Conservation (phyloP, 2,797 vertebrate genomes). For the Poecilia picta region DNA sequence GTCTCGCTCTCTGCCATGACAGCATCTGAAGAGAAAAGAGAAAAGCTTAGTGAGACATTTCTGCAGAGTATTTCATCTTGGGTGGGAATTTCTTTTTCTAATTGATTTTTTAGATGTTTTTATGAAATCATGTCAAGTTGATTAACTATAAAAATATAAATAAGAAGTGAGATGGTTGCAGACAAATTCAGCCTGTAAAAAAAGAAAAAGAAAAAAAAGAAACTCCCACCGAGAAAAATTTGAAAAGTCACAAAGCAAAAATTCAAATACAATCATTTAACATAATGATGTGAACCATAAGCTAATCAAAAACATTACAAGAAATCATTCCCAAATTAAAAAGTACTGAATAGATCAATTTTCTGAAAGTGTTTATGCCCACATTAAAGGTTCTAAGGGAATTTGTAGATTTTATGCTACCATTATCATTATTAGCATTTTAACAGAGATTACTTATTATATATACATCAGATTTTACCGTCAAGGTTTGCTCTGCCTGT, state of each 20-base stretch:
- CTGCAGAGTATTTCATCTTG: neutral
- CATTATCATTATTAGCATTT: neutral
- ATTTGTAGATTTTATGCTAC: neutral
- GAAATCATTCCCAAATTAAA: neutral
- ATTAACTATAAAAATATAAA: neutral
- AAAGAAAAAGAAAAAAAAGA: neutral
- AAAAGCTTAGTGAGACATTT: conserved; percentile 30
- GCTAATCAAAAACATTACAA: neutral
- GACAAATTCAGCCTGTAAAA: neutral
- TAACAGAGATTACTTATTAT: neutral
- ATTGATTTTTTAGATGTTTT: neutral
- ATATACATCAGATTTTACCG: neutral
- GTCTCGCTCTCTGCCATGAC: conserved; percentile 90
- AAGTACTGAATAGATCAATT: neutral
- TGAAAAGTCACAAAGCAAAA: neutral
- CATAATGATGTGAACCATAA: neutral
- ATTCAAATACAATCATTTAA: neutral
- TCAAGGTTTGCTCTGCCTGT: neutral
- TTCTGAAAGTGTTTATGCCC: neutral
- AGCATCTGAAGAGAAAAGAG: conserved; percentile 74
- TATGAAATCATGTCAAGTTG: neutral
- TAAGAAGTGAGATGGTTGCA: neutral
- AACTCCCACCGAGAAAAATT: neutral
- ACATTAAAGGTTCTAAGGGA: neutral
- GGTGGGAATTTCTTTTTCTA: neutral